Evolutionary conservation across 2,888 invertebrate genomes (phyloP).

Genomic region (Dendrolimus houi): DNA sequence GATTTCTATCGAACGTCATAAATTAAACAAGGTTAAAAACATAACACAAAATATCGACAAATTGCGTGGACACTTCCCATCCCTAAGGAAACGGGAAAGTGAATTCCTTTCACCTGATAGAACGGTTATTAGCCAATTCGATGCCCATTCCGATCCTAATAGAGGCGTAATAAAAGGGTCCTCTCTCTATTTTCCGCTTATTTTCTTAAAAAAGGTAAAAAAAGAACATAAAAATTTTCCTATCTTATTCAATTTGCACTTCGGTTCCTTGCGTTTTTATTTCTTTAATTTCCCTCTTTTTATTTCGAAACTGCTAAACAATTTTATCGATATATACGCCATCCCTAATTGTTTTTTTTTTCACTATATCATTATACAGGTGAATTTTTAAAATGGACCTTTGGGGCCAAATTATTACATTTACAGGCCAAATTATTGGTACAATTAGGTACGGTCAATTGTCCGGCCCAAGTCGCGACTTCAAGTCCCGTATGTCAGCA

Average conservation of each 20-base stretch:
- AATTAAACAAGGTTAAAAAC: too few relatives aligned
- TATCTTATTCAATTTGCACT: constrained; percentile 56
- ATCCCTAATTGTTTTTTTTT: too few relatives aligned
- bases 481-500: too few relatives aligned
- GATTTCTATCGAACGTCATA: too few relatives aligned
- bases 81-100: constrained; percentile 50
- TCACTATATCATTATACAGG: too few relatives aligned
- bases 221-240: constrained; percentile 10
- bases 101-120: constrained; percentile 75
- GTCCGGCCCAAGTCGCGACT: too few relatives aligned
- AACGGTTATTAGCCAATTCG: constrained; percentile 74
- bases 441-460: too few relatives aligned
- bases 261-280: constrained; percentile 9
- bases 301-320: too few relatives aligned
- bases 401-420: too few relatives aligned
- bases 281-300: constrained; percentile 1
- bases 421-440: too few relatives aligned
- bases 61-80: constrained; percentile 11
- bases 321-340: too few relatives aligned
- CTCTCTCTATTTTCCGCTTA: constrained; percentile 59
- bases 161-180: constrained; percentile 71
- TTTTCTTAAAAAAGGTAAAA: constrained; percentile 54
- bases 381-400: too few relatives aligned
- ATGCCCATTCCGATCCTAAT: constrained; percentile 70
- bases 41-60: constrained; percentile 13